Percentiles rank a stretch among this genome's conserved stretches.
phyloP scores from a whole-genome alignment of 2,888 invertebrate species.

The Eutolmus rufibarbis region DNA sequence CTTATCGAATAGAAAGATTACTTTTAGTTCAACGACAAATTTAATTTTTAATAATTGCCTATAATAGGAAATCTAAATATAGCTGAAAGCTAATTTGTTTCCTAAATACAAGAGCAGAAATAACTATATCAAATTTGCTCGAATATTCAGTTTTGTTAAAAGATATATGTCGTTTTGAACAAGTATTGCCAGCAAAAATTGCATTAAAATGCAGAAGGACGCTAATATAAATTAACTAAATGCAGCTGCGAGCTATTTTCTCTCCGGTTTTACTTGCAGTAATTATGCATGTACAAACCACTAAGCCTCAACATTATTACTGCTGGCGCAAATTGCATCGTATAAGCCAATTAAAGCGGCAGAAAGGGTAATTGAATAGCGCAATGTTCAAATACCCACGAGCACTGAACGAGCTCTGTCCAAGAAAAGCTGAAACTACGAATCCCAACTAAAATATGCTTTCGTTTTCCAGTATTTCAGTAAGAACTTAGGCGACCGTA shows the following conservation, averaged over 20 bases:
- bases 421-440: not conserved
- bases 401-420: not conserved
- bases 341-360: not conserved
- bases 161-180: not conserved
- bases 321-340: not conserved
- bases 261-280: not conserved
- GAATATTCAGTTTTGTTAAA: not conserved
- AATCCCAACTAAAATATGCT: not conserved
- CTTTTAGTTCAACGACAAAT: not conserved
- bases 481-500: not conserved
- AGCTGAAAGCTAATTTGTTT: not conserved
- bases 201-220: not conserved
- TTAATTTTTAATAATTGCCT: not conserved
- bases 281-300: not conserved
- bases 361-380: not conserved
- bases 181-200: not conserved
- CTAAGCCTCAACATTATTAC: not conserved
- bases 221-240: not conserved
- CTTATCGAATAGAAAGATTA: not conserved
- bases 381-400: not conserved
- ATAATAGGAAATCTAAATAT: not conserved
- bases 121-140: not conserved
- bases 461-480: not conserved
- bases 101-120: not conserved
- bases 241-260: not conserved